phyloP scores from a whole-genome alignment of 2,113 vertebrate genomes.

The Vulpes ferrilata region DNA sequence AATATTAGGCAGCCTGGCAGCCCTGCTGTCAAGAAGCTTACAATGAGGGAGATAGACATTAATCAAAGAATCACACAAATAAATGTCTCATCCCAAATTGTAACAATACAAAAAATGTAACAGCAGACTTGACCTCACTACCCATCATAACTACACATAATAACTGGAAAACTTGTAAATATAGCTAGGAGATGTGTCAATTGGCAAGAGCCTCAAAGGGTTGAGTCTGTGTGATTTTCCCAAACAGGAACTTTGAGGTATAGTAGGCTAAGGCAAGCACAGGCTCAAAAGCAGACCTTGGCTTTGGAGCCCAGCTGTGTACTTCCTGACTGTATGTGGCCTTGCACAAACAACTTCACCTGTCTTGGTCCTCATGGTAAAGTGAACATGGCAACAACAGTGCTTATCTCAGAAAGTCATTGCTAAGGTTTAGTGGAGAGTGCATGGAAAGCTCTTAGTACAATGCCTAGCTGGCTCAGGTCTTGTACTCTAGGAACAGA shows the following conservation, averaged over 20 bases:
- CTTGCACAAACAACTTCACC: background rate
- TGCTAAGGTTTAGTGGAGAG: background rate
- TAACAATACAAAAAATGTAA: background rate
- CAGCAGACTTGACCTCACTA: background rate
- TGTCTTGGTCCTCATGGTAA: background rate
- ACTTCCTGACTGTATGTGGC: background rate
- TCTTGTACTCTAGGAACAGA: background rate
- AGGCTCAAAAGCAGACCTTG: background rate
- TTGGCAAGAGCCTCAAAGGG: background rate
- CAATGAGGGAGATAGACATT: background rate
- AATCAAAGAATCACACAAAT: slow-evolving; percentile 7
- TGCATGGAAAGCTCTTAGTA: background rate
- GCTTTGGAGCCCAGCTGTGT: background rate
- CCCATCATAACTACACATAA: background rate
- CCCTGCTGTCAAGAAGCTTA: background rate
- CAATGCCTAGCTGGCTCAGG: background rate
- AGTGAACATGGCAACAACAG: background rate
- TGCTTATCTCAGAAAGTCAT: background rate
- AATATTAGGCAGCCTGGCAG: background rate
- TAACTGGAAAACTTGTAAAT: background rate
- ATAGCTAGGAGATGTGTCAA: background rate
- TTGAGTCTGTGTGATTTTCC: background rate
- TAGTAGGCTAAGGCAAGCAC: background rate
- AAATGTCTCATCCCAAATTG: background rate
- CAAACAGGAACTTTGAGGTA: background rate